Evolutionary conservation across 2,113 vertebrate genomes (phyloP).

Genomic region (Ctenomys sociabilis): DNA sequence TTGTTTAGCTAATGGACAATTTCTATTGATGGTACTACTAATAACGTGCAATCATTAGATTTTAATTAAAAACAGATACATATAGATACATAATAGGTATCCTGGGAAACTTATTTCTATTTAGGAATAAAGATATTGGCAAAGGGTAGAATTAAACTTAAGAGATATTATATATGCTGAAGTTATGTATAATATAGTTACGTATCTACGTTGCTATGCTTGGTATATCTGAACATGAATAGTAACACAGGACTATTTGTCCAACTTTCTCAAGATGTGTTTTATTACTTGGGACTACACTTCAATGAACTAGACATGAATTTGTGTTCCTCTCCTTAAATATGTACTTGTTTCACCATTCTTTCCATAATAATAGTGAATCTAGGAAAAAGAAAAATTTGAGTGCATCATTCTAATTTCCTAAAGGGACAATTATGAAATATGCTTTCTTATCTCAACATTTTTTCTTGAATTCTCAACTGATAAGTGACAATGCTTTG

Average conservation of each 20-base stretch:
- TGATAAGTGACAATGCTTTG: slow-evolving; percentile 24
- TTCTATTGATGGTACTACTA: background rate
- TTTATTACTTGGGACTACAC: background rate
- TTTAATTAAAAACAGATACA: no score
- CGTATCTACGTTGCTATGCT: background rate
- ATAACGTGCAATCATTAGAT: background rate
- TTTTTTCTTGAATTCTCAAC: background rate
- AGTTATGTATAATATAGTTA: background rate
- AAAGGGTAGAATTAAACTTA: background rate
- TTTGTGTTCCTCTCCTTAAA: background rate
- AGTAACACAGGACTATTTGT: background rate
- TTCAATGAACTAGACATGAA: background rate
- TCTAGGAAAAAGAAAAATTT: background rate
- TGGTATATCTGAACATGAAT: background rate
- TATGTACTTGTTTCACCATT: background rate
- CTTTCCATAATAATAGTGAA: background rate
- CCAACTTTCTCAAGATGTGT: background rate
- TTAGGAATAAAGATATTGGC: background rate
- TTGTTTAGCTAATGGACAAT: background rate
- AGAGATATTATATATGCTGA: background rate
- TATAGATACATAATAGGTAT: background rate
- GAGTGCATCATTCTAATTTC: background rate
- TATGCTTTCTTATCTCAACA: background rate
- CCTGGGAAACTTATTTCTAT: background rate
- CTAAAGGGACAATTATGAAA: slow-evolving; percentile 26